Percentiles rank a stretch among this genome's conserved stretches.
Evolutionary conservation across 2,113 vertebrate genomes (phyloP).

Genomic region (Myrmecophaga tridactyla): DNA sequence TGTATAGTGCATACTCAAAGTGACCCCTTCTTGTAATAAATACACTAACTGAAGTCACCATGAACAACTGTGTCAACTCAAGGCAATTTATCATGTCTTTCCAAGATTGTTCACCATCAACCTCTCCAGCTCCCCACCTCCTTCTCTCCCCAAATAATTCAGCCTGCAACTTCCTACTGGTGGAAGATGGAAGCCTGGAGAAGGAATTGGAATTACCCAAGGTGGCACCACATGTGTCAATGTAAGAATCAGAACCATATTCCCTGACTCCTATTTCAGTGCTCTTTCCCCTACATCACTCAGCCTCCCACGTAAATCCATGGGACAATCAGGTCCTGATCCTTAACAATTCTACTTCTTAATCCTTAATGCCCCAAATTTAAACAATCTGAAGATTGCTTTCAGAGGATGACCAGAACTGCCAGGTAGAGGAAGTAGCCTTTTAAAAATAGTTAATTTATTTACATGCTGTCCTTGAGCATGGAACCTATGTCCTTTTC

Average conservation of each 20-base stretch:
- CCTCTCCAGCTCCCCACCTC: not conserved
- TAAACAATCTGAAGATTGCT: not conserved
- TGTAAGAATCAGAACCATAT: not conserved
- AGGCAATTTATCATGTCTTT: not conserved
- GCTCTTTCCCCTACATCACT: not conserved
- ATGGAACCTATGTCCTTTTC: not conserved
- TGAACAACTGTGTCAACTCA: not conserved
- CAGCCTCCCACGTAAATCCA: not conserved
- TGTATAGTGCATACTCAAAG: not conserved
- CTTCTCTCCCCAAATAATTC: not conserved
- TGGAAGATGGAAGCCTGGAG: not conserved
- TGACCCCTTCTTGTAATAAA: not conserved
- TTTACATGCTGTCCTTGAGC: conserved; percentile 11
- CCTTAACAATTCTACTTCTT: not conserved
- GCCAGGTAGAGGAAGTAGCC: not conserved
- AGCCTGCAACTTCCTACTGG: not conserved
- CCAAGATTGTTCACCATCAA: not conserved
- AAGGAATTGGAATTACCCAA: conserved; percentile 15
- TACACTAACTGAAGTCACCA: not conserved
- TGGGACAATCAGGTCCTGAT: not conserved
- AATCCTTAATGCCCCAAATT: not conserved
- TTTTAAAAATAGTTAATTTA: not conserved
- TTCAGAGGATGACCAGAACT: not conserved
- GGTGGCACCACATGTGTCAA: not conserved
- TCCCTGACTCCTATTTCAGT: not conserved